These are phyloP conservation scores for Malachius bipustulatus DNA, from an alignment of 2,888 invertebrate species.

Conservation along the genomic window DNA sequence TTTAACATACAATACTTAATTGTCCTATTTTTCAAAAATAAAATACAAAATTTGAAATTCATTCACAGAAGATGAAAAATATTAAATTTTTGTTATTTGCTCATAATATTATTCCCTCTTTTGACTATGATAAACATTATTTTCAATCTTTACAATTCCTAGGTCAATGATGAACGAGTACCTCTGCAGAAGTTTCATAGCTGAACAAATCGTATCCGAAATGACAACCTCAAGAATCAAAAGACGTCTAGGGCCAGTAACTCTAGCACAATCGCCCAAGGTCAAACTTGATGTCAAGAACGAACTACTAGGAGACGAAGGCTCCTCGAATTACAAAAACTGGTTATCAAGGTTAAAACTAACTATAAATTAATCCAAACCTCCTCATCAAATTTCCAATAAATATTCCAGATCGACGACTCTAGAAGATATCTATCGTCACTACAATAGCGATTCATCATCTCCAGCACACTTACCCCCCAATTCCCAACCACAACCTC, in stretches of 20 bases:
- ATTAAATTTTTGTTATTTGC: too few species aligned
- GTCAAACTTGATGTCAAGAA: slow-evolving; percentile 34
- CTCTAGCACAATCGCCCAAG: slow-evolving; percentile 25
- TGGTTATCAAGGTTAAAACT: slow-evolving; percentile 62
- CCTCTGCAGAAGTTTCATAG: slow-evolving; percentile 60
- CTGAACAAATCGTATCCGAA: slow-evolving; percentile 58
- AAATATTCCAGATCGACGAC: slow-evolving; percentile 49
- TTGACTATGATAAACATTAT: too few species aligned
- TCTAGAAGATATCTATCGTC: slow-evolving; percentile 55
- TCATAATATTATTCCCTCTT: too few species aligned
- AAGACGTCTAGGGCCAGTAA: slow-evolving; percentile 36
- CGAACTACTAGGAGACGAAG: slow-evolving; percentile 50
- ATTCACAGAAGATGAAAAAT: too few species aligned
- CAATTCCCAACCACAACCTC: too few species aligned
- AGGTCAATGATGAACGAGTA: slow-evolving; percentile 72
- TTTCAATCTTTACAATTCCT: too few species aligned
- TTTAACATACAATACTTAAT: too few species aligned
- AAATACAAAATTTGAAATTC: too few species aligned
- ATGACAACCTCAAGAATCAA: slow-evolving; percentile 40
- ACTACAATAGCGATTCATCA: slow-evolving; percentile 41
- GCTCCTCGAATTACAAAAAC: slow-evolving; percentile 59
- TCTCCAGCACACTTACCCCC: too few species aligned
- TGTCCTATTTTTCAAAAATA: too few species aligned
- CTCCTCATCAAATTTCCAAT: slow-evolving; percentile 1
- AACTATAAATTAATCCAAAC: background rate